These are phyloP conservation scores for Eulemur albifrons DNA, from an alignment of 2,797 vertebrate genomes.

Conservation along the genomic window DNA sequence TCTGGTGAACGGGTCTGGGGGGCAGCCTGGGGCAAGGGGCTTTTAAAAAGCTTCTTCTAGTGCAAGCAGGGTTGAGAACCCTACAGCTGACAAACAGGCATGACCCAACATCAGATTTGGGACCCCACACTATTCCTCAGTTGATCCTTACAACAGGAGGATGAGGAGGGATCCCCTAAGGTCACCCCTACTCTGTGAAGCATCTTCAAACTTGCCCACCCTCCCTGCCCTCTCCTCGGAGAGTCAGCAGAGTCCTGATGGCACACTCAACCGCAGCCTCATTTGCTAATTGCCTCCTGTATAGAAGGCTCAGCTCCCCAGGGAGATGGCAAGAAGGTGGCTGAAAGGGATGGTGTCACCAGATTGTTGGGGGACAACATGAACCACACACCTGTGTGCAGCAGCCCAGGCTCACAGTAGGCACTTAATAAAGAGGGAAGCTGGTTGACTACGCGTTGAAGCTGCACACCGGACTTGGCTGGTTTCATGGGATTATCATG, in stretches of 20 bases:
- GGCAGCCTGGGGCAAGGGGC: background rate
- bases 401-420: background rate
- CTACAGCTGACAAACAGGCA: background rate
- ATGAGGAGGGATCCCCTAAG: too few species aligned
- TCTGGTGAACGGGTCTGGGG: background rate
- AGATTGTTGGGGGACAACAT: background rate
- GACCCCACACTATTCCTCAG: background rate
- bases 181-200: background rate
- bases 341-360: too few species aligned
- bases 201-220: background rate
- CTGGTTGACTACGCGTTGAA: background rate
- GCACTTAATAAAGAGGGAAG: background rate
- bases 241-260: background rate
- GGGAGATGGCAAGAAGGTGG: background rate
- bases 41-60: background rate
- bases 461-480: too few species aligned
- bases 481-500: background rate
- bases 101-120: background rate
- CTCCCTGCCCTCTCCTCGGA: background rate
- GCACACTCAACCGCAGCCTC: rapidly evolving
- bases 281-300: background rate
- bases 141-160: background rate
- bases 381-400: background rate
- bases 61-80: background rate
- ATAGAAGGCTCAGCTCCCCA: background rate